Percentiles rank a stretch among this genome's conserved stretches.
Conservation (phyloP, 2,888 invertebrate genomes). For the Prosapia bicincta region DNA sequence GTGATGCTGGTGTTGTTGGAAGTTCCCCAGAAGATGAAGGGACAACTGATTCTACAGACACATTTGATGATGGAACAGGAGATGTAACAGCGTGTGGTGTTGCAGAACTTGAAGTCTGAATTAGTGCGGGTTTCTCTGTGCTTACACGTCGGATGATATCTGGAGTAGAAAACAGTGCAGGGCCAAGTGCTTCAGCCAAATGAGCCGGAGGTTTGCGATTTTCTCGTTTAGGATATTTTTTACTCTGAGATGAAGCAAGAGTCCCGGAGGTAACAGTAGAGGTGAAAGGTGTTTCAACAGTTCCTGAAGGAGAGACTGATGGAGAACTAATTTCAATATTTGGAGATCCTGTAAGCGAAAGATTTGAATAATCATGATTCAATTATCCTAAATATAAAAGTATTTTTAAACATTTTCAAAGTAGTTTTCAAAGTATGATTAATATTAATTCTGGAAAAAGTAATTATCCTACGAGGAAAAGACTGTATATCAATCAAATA, state of each 20-base stretch:
- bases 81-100: background rate
- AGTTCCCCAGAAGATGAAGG: background rate
- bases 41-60: background rate
- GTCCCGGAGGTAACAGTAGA: slow-evolving; percentile 18
- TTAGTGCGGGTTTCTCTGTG: slow-evolving; percentile 31
- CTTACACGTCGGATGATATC: slow-evolving; percentile 69
- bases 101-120: background rate
- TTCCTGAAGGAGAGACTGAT: slow-evolving; percentile 8
- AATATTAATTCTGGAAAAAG: no score
- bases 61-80: background rate
- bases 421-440: no score
- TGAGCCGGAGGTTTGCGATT: slow-evolving; percentile 61
- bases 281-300: slow-evolving; percentile 27
- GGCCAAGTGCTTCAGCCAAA: slow-evolving; percentile 51
- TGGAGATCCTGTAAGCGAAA: background rate
- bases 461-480: no score
- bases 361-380: no score
- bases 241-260: slow-evolving; percentile 13
- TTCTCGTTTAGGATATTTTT: slow-evolving; percentile 39
- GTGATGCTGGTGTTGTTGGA: background rate
- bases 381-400: no score
- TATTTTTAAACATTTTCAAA: no score
- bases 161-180: slow-evolving; percentile 72
- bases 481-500: no score
- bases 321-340: slow-evolving; percentile 21